phyloP scores from a whole-genome alignment of 2,888 invertebrate genomes.

The Deilephila porcellus region DNA sequence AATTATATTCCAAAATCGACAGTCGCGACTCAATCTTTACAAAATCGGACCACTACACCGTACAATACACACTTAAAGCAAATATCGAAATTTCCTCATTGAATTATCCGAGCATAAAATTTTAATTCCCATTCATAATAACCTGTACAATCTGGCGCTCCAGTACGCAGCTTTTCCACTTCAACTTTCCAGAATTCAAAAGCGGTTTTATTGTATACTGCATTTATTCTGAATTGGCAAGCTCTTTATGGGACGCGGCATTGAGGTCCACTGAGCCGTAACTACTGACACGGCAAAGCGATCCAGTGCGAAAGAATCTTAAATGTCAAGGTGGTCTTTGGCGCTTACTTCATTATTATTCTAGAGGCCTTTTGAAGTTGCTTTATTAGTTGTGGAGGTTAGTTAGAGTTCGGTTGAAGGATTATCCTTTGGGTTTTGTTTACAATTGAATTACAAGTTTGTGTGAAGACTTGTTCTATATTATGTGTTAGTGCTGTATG shows the following conservation, averaged over 20 bases:
- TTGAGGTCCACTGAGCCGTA: slow-evolving; percentile 18
- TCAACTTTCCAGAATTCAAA: neutral
- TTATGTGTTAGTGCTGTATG: too few species aligned
- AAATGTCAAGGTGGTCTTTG: slow-evolving; percentile 38
- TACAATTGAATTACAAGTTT: too few species aligned
- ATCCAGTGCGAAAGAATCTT: slow-evolving; percentile 35
- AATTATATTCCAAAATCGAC: too few species aligned
- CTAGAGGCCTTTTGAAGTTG: slow-evolving; percentile 26
- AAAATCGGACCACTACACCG: neutral
- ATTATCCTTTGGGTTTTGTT: neutral
- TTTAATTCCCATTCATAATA: neutral
- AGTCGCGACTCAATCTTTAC: too few species aligned
- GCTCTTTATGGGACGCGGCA: neutral
- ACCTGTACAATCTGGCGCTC: neutral
- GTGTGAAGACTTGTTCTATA: too few species aligned
- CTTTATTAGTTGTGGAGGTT: neutral
- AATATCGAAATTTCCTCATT: neutral
- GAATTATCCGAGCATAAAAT: slow-evolving; percentile 6
- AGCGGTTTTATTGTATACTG: neutral
- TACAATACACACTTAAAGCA: neutral
- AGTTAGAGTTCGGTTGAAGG: neutral
- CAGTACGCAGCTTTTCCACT: neutral
- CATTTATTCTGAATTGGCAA: neutral
- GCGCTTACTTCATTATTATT: slow-evolving; percentile 27
- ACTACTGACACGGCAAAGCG: slow-evolving; percentile 43